Evolutionary conservation across 2,797 vertebrate genomes (phyloP).

Genomic region (Gambelia wislizenii): DNA sequence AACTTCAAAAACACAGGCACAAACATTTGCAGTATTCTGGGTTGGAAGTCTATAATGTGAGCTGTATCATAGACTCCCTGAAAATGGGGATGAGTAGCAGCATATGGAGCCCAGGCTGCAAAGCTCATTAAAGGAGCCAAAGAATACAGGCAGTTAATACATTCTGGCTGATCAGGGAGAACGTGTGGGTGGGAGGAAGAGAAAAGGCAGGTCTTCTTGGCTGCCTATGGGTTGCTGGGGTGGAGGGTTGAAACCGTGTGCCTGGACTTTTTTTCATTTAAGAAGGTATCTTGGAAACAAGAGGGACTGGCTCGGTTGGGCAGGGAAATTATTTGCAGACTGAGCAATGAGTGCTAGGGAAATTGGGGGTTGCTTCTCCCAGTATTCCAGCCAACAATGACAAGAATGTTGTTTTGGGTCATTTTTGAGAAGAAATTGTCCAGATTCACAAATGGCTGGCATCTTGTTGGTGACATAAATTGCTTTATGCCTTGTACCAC

Average conservation of each 20-base stretch:
- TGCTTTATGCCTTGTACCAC: no score
- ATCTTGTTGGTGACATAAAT: no score
- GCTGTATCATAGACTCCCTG: neutral
- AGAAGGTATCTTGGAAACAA: neutral
- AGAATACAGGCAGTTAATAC: neutral
- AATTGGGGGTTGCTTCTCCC: neutral
- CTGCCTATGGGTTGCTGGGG: neutral
- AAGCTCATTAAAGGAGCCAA: constrained; percentile 11
- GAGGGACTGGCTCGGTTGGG: no score
- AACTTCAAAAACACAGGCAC: neutral
- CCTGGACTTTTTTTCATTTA: neutral
- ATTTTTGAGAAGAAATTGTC: no score
- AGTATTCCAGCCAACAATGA: neutral
- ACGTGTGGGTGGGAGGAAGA: neutral
- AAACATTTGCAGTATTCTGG: neutral
- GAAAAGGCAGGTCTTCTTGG: neutral
- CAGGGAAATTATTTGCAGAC: neutral
- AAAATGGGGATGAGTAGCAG: no score
- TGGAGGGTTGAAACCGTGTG: neutral
- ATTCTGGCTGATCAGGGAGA: neutral
- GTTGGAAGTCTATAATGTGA: neutral
- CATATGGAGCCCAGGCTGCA: neutral
- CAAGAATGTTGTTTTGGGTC: neutral
- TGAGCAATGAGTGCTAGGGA: neutral
- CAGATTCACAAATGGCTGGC: no score